Conservation (phyloP, 2,113 vertebrate species). For the Conger conger region DNA sequence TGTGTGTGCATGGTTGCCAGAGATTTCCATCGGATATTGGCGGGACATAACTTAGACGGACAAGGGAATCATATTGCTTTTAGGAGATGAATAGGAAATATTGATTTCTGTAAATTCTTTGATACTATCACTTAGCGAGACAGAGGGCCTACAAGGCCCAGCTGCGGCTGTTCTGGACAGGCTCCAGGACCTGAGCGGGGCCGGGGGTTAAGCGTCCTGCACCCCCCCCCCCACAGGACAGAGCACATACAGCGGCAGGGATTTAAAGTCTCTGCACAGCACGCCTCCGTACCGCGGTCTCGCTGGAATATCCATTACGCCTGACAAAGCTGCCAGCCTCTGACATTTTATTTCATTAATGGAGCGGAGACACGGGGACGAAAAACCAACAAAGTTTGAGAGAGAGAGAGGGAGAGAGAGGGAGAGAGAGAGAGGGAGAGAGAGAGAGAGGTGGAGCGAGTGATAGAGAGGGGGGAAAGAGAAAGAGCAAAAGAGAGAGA, state of each 20-base stretch:
- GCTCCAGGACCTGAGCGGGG: conserved; percentile 54
- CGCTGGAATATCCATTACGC: conserved; percentile 71
- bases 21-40: conserved; percentile 42
- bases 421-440: too few species aligned
- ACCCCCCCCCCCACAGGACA: background rate
- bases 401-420: background rate
- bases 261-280: conserved; percentile 60
- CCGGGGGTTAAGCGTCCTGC: conserved; percentile 19
- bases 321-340: conserved; percentile 69
- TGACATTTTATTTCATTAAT: conserved; percentile 82
- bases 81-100: conserved; percentile 61
- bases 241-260: background rate
- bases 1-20: conserved; percentile 23
- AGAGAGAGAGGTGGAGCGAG: too few species aligned
- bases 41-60: conserved; percentile 48
- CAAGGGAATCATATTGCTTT: conserved; percentile 49
- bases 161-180: conserved; percentile 49
- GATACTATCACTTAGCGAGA: conserved; percentile 65
- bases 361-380: conserved; percentile 55
- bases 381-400: conserved; percentile 60
- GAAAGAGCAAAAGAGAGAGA: too few species aligned
- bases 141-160: conserved; percentile 51
- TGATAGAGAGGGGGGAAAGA: too few species aligned
- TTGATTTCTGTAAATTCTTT: conserved; percentile 67
- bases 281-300: conserved; percentile 56